These are phyloP conservation scores for Yasuhikotakia modesta DNA, from an alignment of 2,797 vertebrate species.

Conservation along the genomic window DNA sequence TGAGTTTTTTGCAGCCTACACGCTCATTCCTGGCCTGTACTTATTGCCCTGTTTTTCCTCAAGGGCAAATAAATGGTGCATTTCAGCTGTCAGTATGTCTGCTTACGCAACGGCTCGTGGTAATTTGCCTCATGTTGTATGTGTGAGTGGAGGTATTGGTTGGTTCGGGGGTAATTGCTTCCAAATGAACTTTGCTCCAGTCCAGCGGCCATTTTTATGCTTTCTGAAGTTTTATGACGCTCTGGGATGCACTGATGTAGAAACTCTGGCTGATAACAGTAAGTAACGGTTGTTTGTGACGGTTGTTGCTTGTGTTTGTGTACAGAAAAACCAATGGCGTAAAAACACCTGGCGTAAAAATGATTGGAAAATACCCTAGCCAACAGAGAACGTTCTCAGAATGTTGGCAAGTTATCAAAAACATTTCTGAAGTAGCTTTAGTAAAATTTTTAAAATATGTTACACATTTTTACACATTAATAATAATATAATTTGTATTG, in stretches of 20 bases:
- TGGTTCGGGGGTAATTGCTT: slow-evolving; percentile 58
- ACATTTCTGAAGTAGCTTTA: too few species aligned
- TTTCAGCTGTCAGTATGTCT: slow-evolving; percentile 79
- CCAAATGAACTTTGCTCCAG: slow-evolving; percentile 54
- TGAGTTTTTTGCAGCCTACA: neutral
- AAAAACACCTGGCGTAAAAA: neutral
- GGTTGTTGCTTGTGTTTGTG: neutral
- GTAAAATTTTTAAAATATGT: too few species aligned
- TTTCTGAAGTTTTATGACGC: too few species aligned
- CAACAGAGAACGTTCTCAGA: neutral
- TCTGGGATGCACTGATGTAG: neutral
- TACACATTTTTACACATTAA: too few species aligned
- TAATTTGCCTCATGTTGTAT: slow-evolving; percentile 73
- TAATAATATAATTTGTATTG: neutral
- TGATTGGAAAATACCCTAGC: neutral
- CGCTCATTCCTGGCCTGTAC: slow-evolving; percentile 1
- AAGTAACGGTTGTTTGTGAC: neutral
- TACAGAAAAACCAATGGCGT: neutral
- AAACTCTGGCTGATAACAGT: neutral
- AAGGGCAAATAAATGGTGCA: slow-evolving; percentile 79
- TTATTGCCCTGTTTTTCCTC: slow-evolving; percentile 53
- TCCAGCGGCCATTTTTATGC: neutral
- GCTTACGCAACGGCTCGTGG: slow-evolving; percentile 79
- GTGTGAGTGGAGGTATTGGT: slow-evolving; percentile 26
- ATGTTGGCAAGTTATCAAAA: too few species aligned